A percentile compares a stretch with the other conserved stretches of the same genome.
Conservation (phyloP, 2,888 invertebrate species). For the Gastrophysa polygoni region DNA sequence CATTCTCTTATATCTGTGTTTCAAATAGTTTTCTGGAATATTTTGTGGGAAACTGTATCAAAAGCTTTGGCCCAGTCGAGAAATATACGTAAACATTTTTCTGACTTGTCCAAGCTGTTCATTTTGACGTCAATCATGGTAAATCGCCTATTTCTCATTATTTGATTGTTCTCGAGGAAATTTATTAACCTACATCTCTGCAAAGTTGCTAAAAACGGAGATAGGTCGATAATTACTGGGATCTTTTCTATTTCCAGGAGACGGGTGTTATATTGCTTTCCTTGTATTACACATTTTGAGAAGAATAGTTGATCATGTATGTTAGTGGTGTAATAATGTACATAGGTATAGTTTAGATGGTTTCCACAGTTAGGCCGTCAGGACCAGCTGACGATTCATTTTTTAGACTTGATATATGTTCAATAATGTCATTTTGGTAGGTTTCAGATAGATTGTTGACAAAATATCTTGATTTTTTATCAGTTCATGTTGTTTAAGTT, state of each 20-base stretch:
- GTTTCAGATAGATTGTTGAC: not conserved
- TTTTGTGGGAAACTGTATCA: too few species aligned
- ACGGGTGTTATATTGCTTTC: slow-evolving; percentile 2
- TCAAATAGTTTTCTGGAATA: not conserved
- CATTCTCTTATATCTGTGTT: not conserved
- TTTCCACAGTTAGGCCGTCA: slow-evolving; percentile 2
- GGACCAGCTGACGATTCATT: slow-evolving; percentile 1
- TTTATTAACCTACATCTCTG: not conserved
- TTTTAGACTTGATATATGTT: not conserved
- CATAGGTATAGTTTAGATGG: not conserved
- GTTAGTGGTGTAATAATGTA: not conserved
- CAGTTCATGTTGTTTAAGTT: too few species aligned
- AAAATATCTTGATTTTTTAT: not conserved
- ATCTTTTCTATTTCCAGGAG: not conserved
- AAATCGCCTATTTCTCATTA: not conserved
- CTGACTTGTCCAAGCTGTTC: not conserved
- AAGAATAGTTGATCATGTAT: not conserved
- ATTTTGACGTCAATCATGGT: not conserved
- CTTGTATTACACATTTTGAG: not conserved
- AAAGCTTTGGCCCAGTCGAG: not conserved
- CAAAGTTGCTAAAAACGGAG: not conserved
- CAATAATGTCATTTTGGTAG: not conserved
- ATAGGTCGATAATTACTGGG: not conserved
- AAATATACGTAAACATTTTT: not conserved
- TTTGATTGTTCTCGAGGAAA: not conserved